Evolutionary conservation across 1,140 invertebrate species (phyloP).

Genomic region (Scaptomyza graminum): DNA sequence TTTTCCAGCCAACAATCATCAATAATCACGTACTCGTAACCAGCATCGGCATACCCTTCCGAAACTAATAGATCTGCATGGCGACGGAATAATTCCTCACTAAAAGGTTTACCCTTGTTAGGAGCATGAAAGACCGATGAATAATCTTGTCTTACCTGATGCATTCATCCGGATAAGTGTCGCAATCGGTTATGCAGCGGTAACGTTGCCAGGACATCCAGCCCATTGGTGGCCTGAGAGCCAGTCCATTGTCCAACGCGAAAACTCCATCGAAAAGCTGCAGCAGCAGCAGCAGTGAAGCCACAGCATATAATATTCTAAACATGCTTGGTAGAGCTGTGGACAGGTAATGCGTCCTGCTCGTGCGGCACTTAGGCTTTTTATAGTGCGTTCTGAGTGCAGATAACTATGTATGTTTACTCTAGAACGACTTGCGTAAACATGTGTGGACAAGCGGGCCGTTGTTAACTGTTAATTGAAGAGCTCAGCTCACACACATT

Average conservation of each 20-base stretch:
- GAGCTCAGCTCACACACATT: constrained; percentile 51
- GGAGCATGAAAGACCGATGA: too few relatives aligned
- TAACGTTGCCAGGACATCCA: constrained; percentile 98
- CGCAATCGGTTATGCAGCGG: constrained; percentile 96
- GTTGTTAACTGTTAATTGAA: constrained; percentile 56
- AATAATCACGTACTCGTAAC: constrained; percentile 94
- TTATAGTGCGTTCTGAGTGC: constrained; percentile 30
- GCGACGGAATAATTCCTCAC: constrained; percentile 91
- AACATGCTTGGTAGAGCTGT: constrained; percentile 38
- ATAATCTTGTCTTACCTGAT: constrained; percentile 88
- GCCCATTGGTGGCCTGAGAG: constrained; percentile 92
- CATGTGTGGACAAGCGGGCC: constrained; percentile 34
- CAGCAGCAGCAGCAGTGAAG: constrained; percentile 37
- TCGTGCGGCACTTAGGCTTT: constrained; percentile 11
- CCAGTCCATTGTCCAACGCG: constrained; percentile 92
- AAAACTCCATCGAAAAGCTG: constrained; percentile 25
- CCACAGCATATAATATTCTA: constrained; percentile 19
- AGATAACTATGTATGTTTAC: constrained; percentile 18
- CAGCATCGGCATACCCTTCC: constrained; percentile 91
- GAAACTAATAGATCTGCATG: constrained; percentile 91
- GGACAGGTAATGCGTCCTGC: constrained; percentile 48
- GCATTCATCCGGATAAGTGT: constrained; percentile 95
- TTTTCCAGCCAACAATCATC: constrained; percentile 95
- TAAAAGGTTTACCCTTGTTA: constrained; percentile 75
- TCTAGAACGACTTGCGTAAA: constrained; percentile 3